Conservation (phyloP, 2,888 invertebrate species). For the Neuroscelio doddi region DNA sequence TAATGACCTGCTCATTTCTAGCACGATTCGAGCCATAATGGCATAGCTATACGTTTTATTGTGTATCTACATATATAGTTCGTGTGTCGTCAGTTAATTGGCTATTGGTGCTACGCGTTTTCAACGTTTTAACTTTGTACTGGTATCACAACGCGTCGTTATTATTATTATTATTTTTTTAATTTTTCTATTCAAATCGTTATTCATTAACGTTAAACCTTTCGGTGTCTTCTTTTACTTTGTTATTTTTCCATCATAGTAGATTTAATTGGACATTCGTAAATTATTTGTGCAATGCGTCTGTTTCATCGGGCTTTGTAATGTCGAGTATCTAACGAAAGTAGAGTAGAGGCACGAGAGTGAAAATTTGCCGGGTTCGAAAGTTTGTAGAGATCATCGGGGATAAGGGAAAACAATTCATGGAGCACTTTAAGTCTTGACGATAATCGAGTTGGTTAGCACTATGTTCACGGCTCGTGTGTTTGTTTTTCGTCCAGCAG, state of each 20-base stretch:
- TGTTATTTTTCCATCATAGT: constrained; percentile 25
- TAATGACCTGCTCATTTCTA: constrained; percentile 1
- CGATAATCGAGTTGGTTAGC: too few species aligned
- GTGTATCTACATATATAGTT: constrained; percentile 56
- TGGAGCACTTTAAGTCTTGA: too few species aligned
- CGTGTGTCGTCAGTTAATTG: constrained; percentile 59
- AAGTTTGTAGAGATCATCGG: too few species aligned
- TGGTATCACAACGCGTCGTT: constrained; percentile 60
- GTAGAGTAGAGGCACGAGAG: constrained; percentile 31
- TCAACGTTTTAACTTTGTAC: constrained; percentile 47
- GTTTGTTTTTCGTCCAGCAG: constrained; percentile 67
- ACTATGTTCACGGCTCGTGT: constrained; percentile 2
- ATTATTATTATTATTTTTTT: constrained; percentile 29
- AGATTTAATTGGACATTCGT: constrained; percentile 35
- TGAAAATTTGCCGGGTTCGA: neutral
- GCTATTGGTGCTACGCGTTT: constrained; percentile 59
- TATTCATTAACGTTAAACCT: constrained; percentile 43
- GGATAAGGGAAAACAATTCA: neutral
- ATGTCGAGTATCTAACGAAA: constrained; percentile 34
- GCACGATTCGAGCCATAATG: constrained; percentile 41
- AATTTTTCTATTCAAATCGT: constrained; percentile 40
- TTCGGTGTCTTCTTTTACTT: constrained; percentile 32
- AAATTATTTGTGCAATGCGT: constrained; percentile 47
- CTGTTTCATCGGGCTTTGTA: constrained; percentile 46
- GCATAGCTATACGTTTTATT: constrained; percentile 56